These are phyloP conservation scores for Prionace glauca DNA, from an alignment of 2,797 vertebrate genomes.

Conservation along the genomic window DNA sequence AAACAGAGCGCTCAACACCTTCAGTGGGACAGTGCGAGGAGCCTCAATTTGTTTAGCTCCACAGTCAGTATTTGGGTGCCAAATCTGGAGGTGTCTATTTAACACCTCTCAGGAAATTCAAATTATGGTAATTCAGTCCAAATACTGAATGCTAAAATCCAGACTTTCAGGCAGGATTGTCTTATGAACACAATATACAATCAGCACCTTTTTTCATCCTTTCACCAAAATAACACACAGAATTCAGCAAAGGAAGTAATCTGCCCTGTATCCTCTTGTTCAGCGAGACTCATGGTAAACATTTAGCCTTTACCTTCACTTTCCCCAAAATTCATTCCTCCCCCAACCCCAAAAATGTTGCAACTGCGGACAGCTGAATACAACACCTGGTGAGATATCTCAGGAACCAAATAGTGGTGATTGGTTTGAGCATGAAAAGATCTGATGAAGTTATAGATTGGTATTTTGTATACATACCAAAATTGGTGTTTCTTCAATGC, in stretches of 20 bases:
- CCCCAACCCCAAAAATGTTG: neutral
- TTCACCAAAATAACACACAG: too few relatives aligned
- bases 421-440: neutral
- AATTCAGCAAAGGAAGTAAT: neutral
- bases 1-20: too few relatives aligned
- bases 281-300: neutral
- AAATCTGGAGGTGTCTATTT: too few relatives aligned
- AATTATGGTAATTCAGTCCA: too few relatives aligned
- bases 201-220: too few relatives aligned
- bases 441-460: neutral
- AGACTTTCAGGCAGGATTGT: too few relatives aligned
- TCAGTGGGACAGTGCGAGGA: too few relatives aligned
- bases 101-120: too few relatives aligned
- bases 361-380: neutral
- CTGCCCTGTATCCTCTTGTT: neutral
- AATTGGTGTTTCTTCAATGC: neutral
- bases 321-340: neutral
- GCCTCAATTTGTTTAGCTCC: too few relatives aligned
- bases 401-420: neutral
- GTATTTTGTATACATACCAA: neutral
- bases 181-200: too few relatives aligned
- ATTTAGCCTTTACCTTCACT: neutral
- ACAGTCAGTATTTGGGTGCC: too few relatives aligned
- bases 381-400: neutral
- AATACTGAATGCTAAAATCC: too few relatives aligned